These are phyloP conservation scores for Ancistrus triradiatus DNA, from an alignment of 2,113 vertebrate genomes.

Conservation along the genomic window DNA sequence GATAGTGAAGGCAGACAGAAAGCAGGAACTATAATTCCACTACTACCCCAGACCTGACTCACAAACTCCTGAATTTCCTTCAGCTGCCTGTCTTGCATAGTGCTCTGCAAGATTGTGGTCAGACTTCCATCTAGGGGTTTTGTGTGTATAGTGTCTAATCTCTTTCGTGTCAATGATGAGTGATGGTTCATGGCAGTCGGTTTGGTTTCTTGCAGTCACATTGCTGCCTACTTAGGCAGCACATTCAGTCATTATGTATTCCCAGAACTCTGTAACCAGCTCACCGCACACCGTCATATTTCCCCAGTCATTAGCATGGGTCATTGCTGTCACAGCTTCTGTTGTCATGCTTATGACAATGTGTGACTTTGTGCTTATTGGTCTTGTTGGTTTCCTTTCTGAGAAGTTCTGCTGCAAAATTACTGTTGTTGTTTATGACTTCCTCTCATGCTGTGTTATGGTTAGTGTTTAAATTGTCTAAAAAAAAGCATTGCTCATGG, in stretches of 20 bases:
- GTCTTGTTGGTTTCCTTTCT: slow-evolving; percentile 5
- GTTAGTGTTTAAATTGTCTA: too few species aligned
- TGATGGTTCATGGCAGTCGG: neutral
- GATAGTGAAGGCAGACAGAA: slow-evolving; percentile 36
- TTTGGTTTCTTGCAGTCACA: slow-evolving; percentile 4
- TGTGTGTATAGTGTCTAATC: slow-evolving; percentile 4
- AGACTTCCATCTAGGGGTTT: slow-evolving; percentile 14
- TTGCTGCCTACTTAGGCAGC: neutral
- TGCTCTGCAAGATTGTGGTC: neutral
- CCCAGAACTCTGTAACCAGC: neutral
- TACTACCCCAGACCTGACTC: slow-evolving; percentile 31
- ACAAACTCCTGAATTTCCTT: slow-evolving; percentile 14
- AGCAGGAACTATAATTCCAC: slow-evolving; percentile 45
- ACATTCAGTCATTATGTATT: slow-evolving; percentile 11
- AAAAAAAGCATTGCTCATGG: too few species aligned
- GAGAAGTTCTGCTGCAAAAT: neutral
- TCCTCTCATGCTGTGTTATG: too few species aligned
- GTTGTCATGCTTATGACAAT: neutral
- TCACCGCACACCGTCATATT: neutral
- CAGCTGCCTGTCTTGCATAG: slow-evolving; percentile 1
- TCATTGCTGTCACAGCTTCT: neutral
- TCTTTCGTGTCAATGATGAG: slow-evolving; percentile 10
- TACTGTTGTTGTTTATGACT: too few species aligned
- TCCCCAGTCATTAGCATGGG: neutral
- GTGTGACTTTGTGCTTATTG: neutral